Percentiles rank a stretch among this genome's conserved stretches.
phyloP scores from a whole-genome alignment of 2,113 vertebrate genomes.

The Oryzias javanicus region DNA sequence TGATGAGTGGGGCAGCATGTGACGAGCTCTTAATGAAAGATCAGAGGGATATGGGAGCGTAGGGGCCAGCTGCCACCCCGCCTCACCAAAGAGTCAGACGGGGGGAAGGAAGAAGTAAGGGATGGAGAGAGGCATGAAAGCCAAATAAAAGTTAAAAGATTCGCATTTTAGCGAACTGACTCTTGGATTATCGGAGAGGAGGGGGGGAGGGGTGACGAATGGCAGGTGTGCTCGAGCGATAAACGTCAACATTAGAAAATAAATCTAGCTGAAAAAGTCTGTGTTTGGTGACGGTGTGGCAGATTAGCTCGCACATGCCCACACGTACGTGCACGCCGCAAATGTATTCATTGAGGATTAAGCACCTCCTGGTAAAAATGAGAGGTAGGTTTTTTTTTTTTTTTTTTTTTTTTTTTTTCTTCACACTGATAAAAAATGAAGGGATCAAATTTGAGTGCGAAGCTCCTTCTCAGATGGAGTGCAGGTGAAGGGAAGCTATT shows the following conservation, averaged over 20 bases:
- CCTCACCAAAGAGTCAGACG: constrained; percentile 28
- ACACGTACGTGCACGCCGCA: constrained; percentile 36
- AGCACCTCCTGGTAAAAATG: constrained; percentile 51
- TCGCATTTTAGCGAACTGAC: constrained; percentile 71
- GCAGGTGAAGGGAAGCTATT: constrained; percentile 43
- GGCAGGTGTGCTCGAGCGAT: constrained; percentile 77
- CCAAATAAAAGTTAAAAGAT: constrained; percentile 42
- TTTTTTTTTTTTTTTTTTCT: constrained; percentile 6
- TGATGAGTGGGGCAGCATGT: constrained; percentile 34
- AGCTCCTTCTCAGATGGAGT: constrained; percentile 52
- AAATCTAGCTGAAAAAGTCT: constrained; percentile 82
- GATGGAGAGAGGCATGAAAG: not conserved
- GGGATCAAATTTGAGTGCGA: constrained; percentile 56
- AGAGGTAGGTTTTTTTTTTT: constrained; percentile 51
- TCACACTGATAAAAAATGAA: constrained; percentile 27
- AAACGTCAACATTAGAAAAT: constrained; percentile 83
- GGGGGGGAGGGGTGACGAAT: constrained; percentile 66
- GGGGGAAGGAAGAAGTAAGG: constrained; percentile 2
- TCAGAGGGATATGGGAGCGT: constrained; percentile 51
- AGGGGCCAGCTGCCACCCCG: constrained; percentile 36
- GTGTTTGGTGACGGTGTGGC: constrained; percentile 60
- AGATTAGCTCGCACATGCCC: constrained; percentile 43
- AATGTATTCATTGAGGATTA: constrained; percentile 74
- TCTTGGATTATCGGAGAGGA: constrained; percentile 76
- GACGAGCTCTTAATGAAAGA: constrained; percentile 60